phyloP scores from a whole-genome alignment of 2,888 invertebrate genomes.

The Drosophila atripex region DNA sequence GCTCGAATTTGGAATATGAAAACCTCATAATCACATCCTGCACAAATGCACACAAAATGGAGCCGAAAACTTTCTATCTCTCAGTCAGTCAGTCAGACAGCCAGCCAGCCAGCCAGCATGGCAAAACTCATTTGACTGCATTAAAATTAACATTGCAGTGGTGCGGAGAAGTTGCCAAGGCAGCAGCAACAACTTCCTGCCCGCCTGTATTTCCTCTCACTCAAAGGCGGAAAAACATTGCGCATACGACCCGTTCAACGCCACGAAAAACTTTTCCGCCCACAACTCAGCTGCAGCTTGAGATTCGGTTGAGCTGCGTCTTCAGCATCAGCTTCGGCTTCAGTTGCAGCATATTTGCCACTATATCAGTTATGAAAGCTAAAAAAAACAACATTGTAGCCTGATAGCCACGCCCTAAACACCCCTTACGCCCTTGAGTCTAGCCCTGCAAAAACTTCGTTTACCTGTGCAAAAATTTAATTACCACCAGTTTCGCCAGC shows the following conservation, averaged over 20 bases:
- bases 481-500: slow-evolving; percentile 45
- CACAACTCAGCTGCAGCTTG: slow-evolving; percentile 5
- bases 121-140: slow-evolving; percentile 65
- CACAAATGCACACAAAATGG: slow-evolving; percentile 43
- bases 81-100: slow-evolving; percentile 29
- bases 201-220: slow-evolving; percentile 49
- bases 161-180: slow-evolving; percentile 14
- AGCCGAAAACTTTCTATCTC: slow-evolving; percentile 59
- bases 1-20: slow-evolving; percentile 54
- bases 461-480: slow-evolving; percentile 57
- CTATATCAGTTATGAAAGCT: slow-evolving; percentile 47
- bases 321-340: background rate
- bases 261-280: slow-evolving; percentile 34
- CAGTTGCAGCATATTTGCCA: slow-evolving; percentile 39
- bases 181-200: slow-evolving; percentile 49
- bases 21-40: slow-evolving; percentile 67
- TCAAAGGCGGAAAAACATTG: slow-evolving; percentile 37
- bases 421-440: slow-evolving; percentile 9
- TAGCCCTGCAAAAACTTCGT: slow-evolving; percentile 31
- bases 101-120: slow-evolving; percentile 32
- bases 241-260: slow-evolving; percentile 48
- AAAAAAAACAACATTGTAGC: slow-evolving; percentile 26
- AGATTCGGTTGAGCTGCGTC: slow-evolving; percentile 1
- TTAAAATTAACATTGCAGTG: slow-evolving; percentile 53
- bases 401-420: background rate